Evolutionary conservation across 2,888 invertebrate species (phyloP).

Genomic region (Drosophila picticornis): DNA sequence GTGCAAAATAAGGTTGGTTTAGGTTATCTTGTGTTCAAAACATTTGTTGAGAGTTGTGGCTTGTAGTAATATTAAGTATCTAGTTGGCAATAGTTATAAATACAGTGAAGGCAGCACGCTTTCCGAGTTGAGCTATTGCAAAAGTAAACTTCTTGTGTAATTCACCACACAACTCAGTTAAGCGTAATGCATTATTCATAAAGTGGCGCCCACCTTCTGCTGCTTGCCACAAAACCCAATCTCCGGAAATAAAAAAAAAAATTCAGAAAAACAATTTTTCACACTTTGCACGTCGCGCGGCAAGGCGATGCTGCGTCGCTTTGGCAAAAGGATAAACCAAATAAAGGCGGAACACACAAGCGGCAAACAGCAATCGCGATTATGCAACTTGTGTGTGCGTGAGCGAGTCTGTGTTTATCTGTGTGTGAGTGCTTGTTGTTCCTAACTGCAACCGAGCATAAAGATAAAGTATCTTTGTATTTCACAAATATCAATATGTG

Average conservation of each 20-base stretch:
- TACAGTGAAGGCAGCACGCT: slow-evolving; percentile 25
- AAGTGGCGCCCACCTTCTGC: slow-evolving; percentile 34
- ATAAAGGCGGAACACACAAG: slow-evolving; percentile 49
- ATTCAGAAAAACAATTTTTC: slow-evolving; percentile 63
- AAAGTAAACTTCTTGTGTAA: slow-evolving; percentile 59
- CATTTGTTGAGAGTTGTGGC: slow-evolving; percentile 1
- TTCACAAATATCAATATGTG: slow-evolving; percentile 53
- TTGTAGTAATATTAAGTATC: background rate
- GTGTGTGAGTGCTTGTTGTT: slow-evolving; percentile 24
- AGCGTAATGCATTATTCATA: slow-evolving; percentile 73
- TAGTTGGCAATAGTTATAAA: slow-evolving; percentile 4
- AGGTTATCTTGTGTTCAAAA: background rate
- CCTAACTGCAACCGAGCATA: slow-evolving; percentile 51
- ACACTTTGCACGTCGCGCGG: slow-evolving; percentile 74
- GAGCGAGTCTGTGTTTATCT: slow-evolving; percentile 20
- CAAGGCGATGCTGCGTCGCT: slow-evolving; percentile 15
- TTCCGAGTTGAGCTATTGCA: slow-evolving; percentile 57
- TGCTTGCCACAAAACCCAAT: slow-evolving; percentile 41
- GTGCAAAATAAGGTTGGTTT: background rate
- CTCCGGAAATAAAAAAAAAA: slow-evolving; percentile 26
- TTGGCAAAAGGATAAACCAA: slow-evolving; percentile 50
- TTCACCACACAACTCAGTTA: slow-evolving; percentile 62
- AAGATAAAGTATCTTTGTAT: slow-evolving; percentile 54
- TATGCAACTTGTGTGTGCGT: slow-evolving; percentile 50
- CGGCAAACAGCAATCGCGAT: slow-evolving; percentile 43